Base-by-base conservation (phyloP, 2,888 invertebrate species). In the Lithosia quadra region DNA sequence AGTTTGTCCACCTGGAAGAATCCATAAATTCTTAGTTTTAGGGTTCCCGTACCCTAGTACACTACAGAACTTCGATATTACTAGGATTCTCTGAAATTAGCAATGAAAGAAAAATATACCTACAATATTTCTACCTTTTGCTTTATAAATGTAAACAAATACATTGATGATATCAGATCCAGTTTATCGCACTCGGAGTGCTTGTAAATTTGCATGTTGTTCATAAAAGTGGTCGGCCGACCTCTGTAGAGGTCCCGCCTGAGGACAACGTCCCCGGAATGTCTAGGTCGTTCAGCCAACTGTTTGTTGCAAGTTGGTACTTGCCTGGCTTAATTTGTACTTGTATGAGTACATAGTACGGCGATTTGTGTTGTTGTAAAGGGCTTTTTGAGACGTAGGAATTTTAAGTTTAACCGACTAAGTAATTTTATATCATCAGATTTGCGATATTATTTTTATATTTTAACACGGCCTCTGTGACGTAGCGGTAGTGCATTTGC, bases 191-290 rank as follows among this genome's bases (percentile, higher is more conserved):
- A 22, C 0, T 28, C 56, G 60, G 21, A 24, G 24, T 13, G 24
- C 22, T 34, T 69, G 71, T 61, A 77, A 18, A 65, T 80, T 79
- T 62, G 67, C 71, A 79, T 75, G 68, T 71, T 65, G 64, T 75
- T 68, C 71, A 76, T 43, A 69, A 68, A 69, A 64, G 59, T 56
- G 64, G 58, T 70, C 71, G 34, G 68, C 66, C 73, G 82, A 78
- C 82, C 82, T 81, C 77, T 53, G 43, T 53, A 49, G 72, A 77
- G 74, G 80, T 71, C 67, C 28, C 66, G 69, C 73, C 68, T 70
- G 78, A 81, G 78, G 77, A 82, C 83, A 86, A 82, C 79, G 79
- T 76, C 76, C 80, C 63, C 78, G 62, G 78, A 77, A 83, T 78
- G 83, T 82, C 80, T 83, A 82, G 82, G 82, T 77, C 80, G 73